A percentile compares a stretch with the other conserved stretches of the same genome.
Conservation (phyloP, 2,113 vertebrate species). For the Zeus faber region DNA sequence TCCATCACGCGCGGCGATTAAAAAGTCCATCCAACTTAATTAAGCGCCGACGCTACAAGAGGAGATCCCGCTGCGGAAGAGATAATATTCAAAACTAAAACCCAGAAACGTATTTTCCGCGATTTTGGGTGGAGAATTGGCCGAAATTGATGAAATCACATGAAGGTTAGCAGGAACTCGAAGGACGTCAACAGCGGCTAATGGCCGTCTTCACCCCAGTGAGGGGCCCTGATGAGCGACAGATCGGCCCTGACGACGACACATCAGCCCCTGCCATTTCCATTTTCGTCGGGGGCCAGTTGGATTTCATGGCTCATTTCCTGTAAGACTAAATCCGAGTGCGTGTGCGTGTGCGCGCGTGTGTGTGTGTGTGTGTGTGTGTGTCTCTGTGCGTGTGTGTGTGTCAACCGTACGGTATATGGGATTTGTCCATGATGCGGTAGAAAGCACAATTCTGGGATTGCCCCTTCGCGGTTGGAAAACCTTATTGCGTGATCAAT, state of each 20-base stretch:
- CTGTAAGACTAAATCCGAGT: constrained; percentile 28
- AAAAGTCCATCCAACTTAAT: constrained; percentile 63
- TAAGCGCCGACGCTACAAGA: constrained; percentile 46
- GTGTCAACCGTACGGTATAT: too few relatives aligned
- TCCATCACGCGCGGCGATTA: constrained; percentile 64
- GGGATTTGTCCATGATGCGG: too few relatives aligned
- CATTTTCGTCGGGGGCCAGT: constrained; percentile 54
- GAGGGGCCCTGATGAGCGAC: constrained; percentile 58
- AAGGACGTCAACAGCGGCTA: constrained; percentile 49
- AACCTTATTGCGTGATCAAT: too few relatives aligned
- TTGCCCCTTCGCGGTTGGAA: too few relatives aligned
- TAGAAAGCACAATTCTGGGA: too few relatives aligned
- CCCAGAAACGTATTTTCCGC: too few relatives aligned
- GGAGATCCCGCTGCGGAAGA: constrained; percentile 1
- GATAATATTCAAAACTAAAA: too few relatives aligned
- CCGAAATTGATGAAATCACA: too few relatives aligned
- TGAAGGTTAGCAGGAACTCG: too few relatives aligned
- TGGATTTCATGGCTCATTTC: constrained; percentile 41
- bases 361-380: too few relatives aligned
- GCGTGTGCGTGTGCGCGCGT: constrained; percentile 6
- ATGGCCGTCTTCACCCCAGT: constrained; percentile 59
- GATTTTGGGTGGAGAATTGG: too few relatives aligned
- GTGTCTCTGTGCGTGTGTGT: not conserved
- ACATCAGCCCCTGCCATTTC: constrained; percentile 50
- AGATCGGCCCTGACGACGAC: constrained; percentile 41